These are phyloP conservation scores for Apantesis nais DNA, from an alignment of 2,888 invertebrate genomes.

Conservation along the genomic window DNA sequence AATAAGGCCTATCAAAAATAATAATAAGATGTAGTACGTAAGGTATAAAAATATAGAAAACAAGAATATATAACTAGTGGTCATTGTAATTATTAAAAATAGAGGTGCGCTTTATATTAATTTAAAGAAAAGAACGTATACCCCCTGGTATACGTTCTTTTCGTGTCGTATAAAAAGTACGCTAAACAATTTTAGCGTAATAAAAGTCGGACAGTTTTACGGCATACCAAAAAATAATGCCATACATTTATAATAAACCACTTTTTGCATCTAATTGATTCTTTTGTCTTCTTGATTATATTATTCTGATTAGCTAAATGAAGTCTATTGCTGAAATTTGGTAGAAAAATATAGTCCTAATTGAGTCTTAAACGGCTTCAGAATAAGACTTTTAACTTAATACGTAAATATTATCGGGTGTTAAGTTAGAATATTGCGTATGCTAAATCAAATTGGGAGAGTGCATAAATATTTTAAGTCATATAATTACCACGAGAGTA, in stretches of 20 bases:
- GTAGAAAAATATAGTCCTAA: not conserved
- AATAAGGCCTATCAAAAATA: conserved; percentile 82
- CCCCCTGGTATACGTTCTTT: no score
- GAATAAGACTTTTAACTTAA: not conserved
- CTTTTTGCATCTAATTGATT: not conserved
- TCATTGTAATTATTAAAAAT: not conserved
- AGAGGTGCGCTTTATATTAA: no score
- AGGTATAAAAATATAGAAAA: not conserved
- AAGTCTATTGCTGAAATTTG: not conserved
- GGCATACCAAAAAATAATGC: not conserved
- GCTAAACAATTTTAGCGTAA: not conserved
- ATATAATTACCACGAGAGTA: no score
- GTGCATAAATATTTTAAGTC: no score
- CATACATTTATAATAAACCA: not conserved
- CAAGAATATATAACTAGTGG: conserved; percentile 1
- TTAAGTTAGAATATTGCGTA: not conserved
- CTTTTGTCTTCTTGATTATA: not conserved
- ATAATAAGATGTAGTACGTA: conserved; percentile 26
- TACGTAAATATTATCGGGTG: not conserved
- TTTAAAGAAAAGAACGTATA: no score
- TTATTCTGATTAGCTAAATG: not conserved
- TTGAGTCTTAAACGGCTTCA: not conserved
- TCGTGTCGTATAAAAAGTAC: no score
- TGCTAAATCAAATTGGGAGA: no score
- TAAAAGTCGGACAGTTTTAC: not conserved